A percentile compares a stretch with the other conserved stretches of the same genome.
Evolutionary conservation across 2,888 invertebrate genomes (phyloP).

Genomic region (Drosophila anceps): DNA sequence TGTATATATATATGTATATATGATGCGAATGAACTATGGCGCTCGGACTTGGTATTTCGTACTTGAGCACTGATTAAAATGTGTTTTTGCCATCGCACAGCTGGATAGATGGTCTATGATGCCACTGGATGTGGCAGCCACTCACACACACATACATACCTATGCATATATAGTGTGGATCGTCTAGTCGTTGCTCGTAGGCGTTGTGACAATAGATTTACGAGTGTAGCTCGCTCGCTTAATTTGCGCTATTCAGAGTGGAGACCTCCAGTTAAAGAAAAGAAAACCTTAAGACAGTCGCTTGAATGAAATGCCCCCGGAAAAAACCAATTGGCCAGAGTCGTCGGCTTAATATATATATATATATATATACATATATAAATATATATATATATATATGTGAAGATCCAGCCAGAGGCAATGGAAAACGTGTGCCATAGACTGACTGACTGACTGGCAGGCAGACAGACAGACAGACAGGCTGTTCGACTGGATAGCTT

Average conservation of each 20-base stretch:
- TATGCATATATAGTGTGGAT: conserved; percentile 12
- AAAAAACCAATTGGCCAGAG: conserved; percentile 85
- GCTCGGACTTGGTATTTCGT: conserved; percentile 60
- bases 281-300: conserved; percentile 72
- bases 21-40: conserved; percentile 61
- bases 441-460: conserved; percentile 30
- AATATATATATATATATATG: conserved; percentile 16
- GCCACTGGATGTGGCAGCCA: conserved; percentile 45
- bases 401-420: conserved; percentile 45
- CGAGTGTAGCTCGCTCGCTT: conserved; percentile 66
- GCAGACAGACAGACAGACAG: conserved; percentile 14
- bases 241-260: conserved; percentile 74
- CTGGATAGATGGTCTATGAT: conserved; percentile 37
- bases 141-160: neutral
- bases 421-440: conserved; percentile 46
- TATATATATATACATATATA: conserved; percentile 4
- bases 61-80: conserved; percentile 82
- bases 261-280: conserved; percentile 56
- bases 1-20: conserved; percentile 14
- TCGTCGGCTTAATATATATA: conserved; percentile 82
- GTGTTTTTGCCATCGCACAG: conserved; percentile 53
- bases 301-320: conserved; percentile 84
- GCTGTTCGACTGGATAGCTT: conserved; percentile 9
- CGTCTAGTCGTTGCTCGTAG: conserved; percentile 64
- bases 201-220: conserved; percentile 80